Evolutionary conservation across 2,888 invertebrate species (phyloP), one percentile per base, ranked within the genome.

Genomic region (Stratiomys singularior): DNA sequence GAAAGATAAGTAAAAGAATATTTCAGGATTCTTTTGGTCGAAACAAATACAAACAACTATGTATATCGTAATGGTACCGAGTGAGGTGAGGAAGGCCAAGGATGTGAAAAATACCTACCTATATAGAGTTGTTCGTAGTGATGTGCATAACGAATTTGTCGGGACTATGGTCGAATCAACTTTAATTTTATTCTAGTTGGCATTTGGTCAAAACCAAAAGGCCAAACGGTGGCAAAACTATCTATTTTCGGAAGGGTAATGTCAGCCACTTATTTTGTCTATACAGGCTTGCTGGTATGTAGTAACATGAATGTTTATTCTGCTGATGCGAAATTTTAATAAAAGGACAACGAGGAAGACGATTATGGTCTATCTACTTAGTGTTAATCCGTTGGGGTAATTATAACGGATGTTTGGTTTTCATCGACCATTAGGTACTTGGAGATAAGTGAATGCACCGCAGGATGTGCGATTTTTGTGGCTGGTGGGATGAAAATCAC

Each of bases 391-490:
- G n/a, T 18, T 30, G 66, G 66, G 30, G 66, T 66, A 66, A 66
- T 66, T 66, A 66, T 66, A 66, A 66, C 66, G 66, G 66, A 66
- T 66, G 37, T 66, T 66, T 66, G 66, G 66, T 66, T 66, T 66
- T 66, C 66, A 21, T 66, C 66, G 66, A 28, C 28, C 66, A 66
- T 66, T 37, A 66, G 44, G 37, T 18, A 37, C 37, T 66, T 18
- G 30, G 7, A n/a, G 37, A 66, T 30, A 28, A 52, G 37, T 37
- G 37, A 37, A 37, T n/a, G 27, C 66, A 66, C 37, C 37, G 18
- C 4, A 18, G 52, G 37, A 37, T 37, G 37, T 37, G 37, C 37
- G 37, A 37, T 37, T 37, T 3, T 3, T 37, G 9, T 37, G 37
- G 37, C 9, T 37, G 37, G 37, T 37, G 37, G 37, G 3, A 37